Base-by-base conservation (phyloP, 2,113 vertebrate species). In the Lates calcarifer region DNA sequence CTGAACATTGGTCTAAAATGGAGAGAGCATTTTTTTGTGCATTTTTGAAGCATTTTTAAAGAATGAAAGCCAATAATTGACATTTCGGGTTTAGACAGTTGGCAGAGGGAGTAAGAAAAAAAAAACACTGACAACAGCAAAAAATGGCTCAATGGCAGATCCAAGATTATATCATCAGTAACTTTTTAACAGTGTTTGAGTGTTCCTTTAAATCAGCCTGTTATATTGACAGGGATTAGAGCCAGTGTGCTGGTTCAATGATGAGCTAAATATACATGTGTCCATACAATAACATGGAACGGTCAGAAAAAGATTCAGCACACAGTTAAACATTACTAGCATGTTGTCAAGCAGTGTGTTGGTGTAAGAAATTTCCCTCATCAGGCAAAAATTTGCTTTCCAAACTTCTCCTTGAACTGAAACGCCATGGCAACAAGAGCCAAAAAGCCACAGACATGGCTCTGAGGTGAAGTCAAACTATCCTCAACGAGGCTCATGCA, bases 391-490 rank as follows among this genome's bases (percentile, higher is more conserved):
- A 79, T 70, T 33, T 64, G 37, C 69, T 92, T 63, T 75, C 68
- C 74, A 84, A 89, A 87, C 74, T 81, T 89, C 62, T 70, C 74
- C 64, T 80, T 80, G 33, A 80, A 77, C 56, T 72, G 55, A 84
- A 87, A 90, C 14, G 0, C 86, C 82, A 84, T 71, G 73, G 84
- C 77, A 91, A 88, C 77, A 49, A 28, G 58, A 79, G 79, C 58
- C 79, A 79, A 90, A 81, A 91, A 90, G 78, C 79, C 85, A 82
- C 26, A 76, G 79, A 78, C 62, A 39, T 41, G 28, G 61, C 84
- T 80, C 45, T 64, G 76, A 82, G 82, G 79, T 90, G 84, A 89
- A 91, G 66, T 77, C 71, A 77, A 80, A 86, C 79, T 86, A 63
- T 82, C 66, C 68, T 79, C 62, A 29, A 24, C n/a, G 4, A 76